Percentiles rank a stretch among this genome's conserved stretches.
These are phyloP conservation scores for Numenius phaeopus DNA, from an alignment of 2,797 vertebrate genomes.

Conservation along the genomic window DNA sequence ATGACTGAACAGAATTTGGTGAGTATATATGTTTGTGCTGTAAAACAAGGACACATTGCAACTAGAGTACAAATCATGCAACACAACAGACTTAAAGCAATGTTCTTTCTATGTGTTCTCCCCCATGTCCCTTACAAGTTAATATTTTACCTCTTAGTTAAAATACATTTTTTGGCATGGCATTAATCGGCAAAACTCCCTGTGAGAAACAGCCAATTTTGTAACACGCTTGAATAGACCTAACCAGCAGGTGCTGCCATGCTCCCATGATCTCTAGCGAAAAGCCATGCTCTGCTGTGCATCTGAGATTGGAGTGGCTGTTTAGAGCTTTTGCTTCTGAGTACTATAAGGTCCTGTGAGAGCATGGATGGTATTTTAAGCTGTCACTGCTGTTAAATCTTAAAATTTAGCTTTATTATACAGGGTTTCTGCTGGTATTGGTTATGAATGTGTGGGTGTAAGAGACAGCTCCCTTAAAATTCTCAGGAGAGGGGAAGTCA, in stretches of 20 bases:
- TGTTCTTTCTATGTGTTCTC: neutral
- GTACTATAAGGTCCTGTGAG: neutral
- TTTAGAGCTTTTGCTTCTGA: neutral
- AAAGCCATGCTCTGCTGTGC: neutral
- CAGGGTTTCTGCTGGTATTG: neutral
- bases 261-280: neutral
- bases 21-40: neutral
- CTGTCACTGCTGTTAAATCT: neutral
- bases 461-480: neutral
- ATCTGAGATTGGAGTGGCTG: neutral
- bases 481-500: neutral
- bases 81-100: neutral
- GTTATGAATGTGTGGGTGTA: neutral
- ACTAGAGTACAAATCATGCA: neutral
- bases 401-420: neutral
- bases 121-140: neutral
- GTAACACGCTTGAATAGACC: neutral
- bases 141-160: neutral
- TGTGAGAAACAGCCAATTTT: neutral
- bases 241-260: constrained; percentile 6
- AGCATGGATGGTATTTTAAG: neutral
- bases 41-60: neutral
- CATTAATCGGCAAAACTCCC: neutral
- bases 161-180: neutral
- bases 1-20: neutral